A percentile compares a stretch with the other conserved stretches of the same genome.
phyloP scores from a whole-genome alignment of 2,113 vertebrate species.

The Siniperca knerii region DNA sequence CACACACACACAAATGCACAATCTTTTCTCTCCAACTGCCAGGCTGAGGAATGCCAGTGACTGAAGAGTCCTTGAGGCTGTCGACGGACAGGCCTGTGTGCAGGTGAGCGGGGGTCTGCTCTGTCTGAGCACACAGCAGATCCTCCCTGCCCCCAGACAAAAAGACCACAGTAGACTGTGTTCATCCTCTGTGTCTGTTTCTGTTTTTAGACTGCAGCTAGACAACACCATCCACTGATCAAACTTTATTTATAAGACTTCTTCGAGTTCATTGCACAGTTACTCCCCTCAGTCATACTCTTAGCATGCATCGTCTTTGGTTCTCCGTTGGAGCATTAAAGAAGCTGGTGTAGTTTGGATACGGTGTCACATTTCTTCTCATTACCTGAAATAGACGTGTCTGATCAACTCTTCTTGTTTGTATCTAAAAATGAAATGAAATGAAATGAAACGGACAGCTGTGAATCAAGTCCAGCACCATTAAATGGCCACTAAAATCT shows the following conservation, averaged over 20 bases:
- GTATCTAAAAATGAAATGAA: conserved; percentile 18
- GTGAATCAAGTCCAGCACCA: conserved; percentile 36
- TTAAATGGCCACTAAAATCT: conserved; percentile 37
- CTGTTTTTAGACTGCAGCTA: conserved; percentile 18
- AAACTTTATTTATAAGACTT: background rate
- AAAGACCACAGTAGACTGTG: conserved; percentile 13
- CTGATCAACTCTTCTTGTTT: conserved; percentile 44
- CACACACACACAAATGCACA: conserved; percentile 20
- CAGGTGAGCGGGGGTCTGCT: too few relatives aligned
- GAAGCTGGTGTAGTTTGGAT: conserved; percentile 22
- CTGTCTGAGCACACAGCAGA: conserved; percentile 12
- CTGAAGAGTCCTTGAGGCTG: conserved; percentile 74
- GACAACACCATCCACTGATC: conserved; percentile 3
- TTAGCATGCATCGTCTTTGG: background rate
- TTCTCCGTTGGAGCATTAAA: conserved; percentile 21
- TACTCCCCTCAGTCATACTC: background rate
- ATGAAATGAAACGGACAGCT: conserved; percentile 9
- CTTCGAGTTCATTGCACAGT: conserved; percentile 8
- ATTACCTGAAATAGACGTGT: conserved; percentile 47
- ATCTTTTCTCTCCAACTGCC: conserved; percentile 58
- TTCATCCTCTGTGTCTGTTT: conserved; percentile 18
- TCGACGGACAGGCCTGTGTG: conserved; percentile 59
- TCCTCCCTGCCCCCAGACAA: conserved; percentile 42
- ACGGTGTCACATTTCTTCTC: conserved; percentile 49
- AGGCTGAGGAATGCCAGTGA: conserved; percentile 71